A percentile compares a stretch with the other conserved stretches of the same genome.
Evolutionary conservation across 2,888 invertebrate species (phyloP).

Genomic region (Venusia cambrica): DNA sequence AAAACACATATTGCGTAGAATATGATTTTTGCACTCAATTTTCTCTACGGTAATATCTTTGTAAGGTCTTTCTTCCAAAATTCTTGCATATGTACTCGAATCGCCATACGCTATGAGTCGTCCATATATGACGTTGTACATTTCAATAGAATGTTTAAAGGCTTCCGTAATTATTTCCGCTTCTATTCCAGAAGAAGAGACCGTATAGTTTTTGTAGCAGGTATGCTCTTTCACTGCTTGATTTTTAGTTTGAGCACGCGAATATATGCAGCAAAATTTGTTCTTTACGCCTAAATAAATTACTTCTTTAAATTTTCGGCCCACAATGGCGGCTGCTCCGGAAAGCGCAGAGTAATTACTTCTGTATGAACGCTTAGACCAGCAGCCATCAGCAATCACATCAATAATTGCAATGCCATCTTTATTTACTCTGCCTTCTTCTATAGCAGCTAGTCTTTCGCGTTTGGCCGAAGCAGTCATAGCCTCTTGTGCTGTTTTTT

Average conservation of each 20-base stretch:
- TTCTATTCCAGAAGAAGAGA: constrained; percentile 21
- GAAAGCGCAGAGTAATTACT: constrained; percentile 23
- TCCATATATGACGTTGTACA: constrained; percentile 22
- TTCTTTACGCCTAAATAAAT: constrained; percentile 23
- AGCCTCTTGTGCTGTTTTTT: constrained; percentile 14
- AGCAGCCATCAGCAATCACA: constrained; percentile 22
- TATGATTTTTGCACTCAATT: constrained; percentile 32
- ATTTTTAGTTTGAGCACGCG: constrained; percentile 6
- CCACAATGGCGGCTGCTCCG: constrained; percentile 27
- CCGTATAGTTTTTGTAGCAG: constrained; percentile 13
- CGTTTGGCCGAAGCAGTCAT: constrained; percentile 21
- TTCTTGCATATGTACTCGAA: constrained; percentile 7
- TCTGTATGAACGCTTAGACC: constrained; percentile 23
- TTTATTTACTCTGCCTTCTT: constrained; percentile 19
- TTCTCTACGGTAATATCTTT: constrained; percentile 25
- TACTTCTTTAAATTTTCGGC: constrained; percentile 16
- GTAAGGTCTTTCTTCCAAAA: constrained; percentile 18
- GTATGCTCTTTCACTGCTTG: constrained; percentile 4
- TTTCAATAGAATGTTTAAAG: constrained; percentile 23
- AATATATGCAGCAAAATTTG: constrained; percentile 22
- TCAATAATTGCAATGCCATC: constrained; percentile 20
- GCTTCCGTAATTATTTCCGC: constrained; percentile 27
- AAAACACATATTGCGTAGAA: constrained; percentile 30
- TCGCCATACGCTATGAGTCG: constrained; percentile 13
- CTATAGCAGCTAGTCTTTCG: constrained; percentile 19